Percentiles rank a stretch among this genome's conserved stretches.
These are phyloP conservation scores for Cirrhinus mrigala DNA, from an alignment of 2,797 vertebrate species.

Conservation along the genomic window DNA sequence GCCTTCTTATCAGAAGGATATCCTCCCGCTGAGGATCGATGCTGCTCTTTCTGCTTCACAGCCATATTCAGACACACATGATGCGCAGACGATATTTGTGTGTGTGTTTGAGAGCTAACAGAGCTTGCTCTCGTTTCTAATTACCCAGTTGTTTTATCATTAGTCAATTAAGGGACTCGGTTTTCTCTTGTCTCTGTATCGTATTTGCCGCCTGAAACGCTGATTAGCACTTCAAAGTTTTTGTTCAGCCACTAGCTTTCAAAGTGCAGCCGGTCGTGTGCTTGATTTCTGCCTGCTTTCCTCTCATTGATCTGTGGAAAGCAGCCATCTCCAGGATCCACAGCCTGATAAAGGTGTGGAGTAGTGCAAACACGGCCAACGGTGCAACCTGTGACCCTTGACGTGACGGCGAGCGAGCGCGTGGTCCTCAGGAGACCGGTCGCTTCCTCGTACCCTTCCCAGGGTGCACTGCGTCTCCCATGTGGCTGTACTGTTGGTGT, in stretches of 20 bases:
- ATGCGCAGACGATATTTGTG: neutral
- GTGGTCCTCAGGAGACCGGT: neutral
- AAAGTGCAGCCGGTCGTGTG: neutral
- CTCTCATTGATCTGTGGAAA: conserved; percentile 41
- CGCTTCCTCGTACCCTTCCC: neutral
- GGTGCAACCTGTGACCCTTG: conserved; percentile 4
- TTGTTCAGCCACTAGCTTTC: neutral
- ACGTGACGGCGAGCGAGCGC: neutral
- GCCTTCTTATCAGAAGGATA: conserved; percentile 68
- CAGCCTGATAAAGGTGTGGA: conserved; percentile 27
- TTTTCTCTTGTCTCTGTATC: conserved; percentile 31
- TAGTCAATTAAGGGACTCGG: conserved; percentile 15
- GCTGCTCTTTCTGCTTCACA: conserved; percentile 39
- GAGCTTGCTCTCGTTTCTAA: conserved; percentile 34
- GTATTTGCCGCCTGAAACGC: neutral
- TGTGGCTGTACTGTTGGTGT: conserved; percentile 3
- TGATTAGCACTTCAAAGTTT: conserved; percentile 34
- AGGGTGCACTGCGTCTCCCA: conserved; percentile 15
- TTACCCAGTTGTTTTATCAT: conserved; percentile 23
- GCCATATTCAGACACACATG: conserved; percentile 27
- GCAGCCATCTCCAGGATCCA: conserved; percentile 18
- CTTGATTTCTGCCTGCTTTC: conserved; percentile 17
- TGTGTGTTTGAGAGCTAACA: neutral
- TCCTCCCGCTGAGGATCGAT: conserved; percentile 67
- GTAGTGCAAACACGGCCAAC: conserved; percentile 17